phyloP scores from a whole-genome alignment of 2,113 vertebrate species.

The Etheostoma spectabile region DNA sequence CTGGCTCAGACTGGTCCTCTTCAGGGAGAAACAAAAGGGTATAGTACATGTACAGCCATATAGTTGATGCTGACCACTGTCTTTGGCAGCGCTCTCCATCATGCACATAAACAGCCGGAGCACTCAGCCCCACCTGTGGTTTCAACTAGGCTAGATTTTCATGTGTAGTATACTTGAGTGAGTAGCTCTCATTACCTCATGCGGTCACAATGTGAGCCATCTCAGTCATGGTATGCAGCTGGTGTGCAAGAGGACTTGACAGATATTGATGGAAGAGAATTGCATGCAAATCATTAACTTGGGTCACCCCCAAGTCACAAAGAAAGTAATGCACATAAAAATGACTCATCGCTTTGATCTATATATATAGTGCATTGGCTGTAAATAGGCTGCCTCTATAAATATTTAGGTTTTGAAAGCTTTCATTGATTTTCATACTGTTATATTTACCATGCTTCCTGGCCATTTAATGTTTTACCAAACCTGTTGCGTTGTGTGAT shows the following conservation, averaged over 20 bases:
- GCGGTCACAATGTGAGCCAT: slow-evolving; percentile 79
- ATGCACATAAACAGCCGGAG: slow-evolving; percentile 56
- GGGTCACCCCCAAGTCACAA: slow-evolving; percentile 81
- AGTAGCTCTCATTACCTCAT: slow-evolving; percentile 83
- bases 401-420: slow-evolving; percentile 29
- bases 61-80: slow-evolving; percentile 48
- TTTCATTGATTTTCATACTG: slow-evolving; percentile 19
- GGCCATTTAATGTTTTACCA: neutral
- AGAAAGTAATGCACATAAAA: slow-evolving; percentile 77
- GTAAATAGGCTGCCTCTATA: slow-evolving; percentile 57
- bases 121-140: slow-evolving; percentile 62
- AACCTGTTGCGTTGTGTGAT: neutral
- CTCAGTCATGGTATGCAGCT: slow-evolving; percentile 78
- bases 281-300: slow-evolving; percentile 82
- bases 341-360: slow-evolving; percentile 75
- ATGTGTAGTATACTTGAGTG: slow-evolving; percentile 68
- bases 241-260: slow-evolving; percentile 73
- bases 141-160: slow-evolving; percentile 63
- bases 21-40: slow-evolving; percentile 15
- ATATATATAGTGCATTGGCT: slow-evolving; percentile 51
- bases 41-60: slow-evolving; percentile 21
- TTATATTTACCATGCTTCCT: neutral
- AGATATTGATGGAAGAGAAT: slow-evolving; percentile 80
- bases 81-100: slow-evolving; percentile 54
- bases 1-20: neutral